A percentile compares a stretch with the other conserved stretches of the same genome.
Conservation (phyloP, 2,113 vertebrate genomes). For the Paradoxurus hermaphroditus region DNA sequence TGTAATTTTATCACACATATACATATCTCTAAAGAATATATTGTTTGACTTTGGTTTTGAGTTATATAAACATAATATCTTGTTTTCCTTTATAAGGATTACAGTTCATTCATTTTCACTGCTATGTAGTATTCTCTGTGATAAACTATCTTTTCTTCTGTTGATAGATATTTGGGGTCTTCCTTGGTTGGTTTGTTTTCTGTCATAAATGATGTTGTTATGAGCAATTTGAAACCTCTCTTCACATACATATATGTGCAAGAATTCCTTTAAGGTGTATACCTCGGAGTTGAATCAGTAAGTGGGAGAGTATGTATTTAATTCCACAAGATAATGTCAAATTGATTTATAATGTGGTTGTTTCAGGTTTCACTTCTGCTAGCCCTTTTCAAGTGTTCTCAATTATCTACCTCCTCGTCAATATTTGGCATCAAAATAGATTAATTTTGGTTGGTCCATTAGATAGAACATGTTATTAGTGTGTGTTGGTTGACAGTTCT, state of each 20-base stretch:
- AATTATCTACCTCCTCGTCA: not conserved
- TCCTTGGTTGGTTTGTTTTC: not conserved
- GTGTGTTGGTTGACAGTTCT: not conserved
- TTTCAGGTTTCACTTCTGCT: not conserved
- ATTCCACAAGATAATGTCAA: not conserved
- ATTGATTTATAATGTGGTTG: not conserved
- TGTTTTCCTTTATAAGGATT: not conserved
- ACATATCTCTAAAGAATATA: not conserved
- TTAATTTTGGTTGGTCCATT: not conserved
- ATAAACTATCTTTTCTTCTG: not conserved
- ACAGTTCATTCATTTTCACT: not conserved
- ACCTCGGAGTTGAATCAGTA: not conserved
- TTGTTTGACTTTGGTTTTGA: not conserved
- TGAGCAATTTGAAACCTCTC: not conserved
- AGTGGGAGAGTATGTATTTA: not conserved
- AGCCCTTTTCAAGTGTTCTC: not conserved
- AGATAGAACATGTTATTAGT: not conserved
- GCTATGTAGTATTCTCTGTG: not conserved
- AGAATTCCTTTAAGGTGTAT: not conserved
- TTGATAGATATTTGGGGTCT: not conserved
- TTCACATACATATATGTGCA: too few relatives aligned
- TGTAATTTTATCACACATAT: not conserved
- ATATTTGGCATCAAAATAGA: not conserved
- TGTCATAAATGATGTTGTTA: not conserved
- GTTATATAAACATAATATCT: not conserved